These are phyloP conservation scores for Cryptoprocta ferox DNA, from an alignment of 2,797 vertebrate species.

Conservation along the genomic window DNA sequence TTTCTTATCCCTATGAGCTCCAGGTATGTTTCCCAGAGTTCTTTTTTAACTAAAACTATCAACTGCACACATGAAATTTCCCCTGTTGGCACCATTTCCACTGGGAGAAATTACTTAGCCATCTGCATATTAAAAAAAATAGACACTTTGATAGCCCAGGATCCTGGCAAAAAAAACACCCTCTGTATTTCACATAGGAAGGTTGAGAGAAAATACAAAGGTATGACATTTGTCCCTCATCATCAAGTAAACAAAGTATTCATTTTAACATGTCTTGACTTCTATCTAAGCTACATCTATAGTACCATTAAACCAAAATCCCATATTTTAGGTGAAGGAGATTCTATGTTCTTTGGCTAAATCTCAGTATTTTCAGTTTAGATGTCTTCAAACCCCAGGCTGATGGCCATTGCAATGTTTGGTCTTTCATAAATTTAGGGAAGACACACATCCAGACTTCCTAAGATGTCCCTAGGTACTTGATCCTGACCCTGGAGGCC, in stretches of 20 bases:
- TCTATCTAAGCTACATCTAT: background rate
- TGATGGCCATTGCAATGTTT: background rate
- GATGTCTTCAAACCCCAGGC: background rate
- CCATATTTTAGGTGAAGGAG: background rate
- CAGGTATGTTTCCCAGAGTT: slow-evolving; percentile 25
- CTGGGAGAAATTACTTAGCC: slow-evolving; percentile 33
- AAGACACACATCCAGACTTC: background rate
- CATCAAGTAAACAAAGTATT: background rate
- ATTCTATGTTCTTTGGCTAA: background rate
- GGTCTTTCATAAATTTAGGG: background rate
- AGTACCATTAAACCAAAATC: background rate
- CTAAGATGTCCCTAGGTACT: background rate
- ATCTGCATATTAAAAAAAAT: background rate
- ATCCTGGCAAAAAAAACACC: background rate
- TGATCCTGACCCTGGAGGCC: background rate
- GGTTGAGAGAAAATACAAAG: background rate
- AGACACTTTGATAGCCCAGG: background rate
- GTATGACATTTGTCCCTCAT: background rate
- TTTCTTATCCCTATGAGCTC: slow-evolving; percentile 25
- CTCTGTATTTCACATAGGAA: background rate
- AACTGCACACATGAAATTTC: background rate
- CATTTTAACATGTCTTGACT: background rate
- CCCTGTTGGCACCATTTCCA: background rate
- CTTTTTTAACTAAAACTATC: slow-evolving; percentile 26
- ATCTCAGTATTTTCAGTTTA: background rate